Base-by-base conservation (phyloP, 2,113 vertebrate genomes). In the Callopanchax toddi region DNA sequence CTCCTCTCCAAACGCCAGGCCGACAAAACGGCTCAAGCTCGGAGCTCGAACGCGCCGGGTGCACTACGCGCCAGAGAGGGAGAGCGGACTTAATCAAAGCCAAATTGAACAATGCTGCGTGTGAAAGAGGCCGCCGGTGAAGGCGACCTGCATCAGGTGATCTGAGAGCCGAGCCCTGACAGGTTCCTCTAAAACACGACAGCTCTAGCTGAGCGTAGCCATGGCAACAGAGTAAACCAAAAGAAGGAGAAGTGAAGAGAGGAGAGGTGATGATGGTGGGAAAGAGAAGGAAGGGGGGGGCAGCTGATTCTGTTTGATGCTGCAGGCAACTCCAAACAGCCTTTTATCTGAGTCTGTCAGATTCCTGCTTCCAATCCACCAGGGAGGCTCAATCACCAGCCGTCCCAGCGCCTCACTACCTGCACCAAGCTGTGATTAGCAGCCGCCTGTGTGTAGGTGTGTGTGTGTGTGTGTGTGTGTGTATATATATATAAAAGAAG, bases 261-360 rank as follows among this genome's bases (percentile, higher is more conserved):
- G 54, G 74, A 66, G 78, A 72, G 79, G 50, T 65, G 66, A 71
- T 76, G 61, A 54, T 44, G 54, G 57, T 37, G 45, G 64, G 34
- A 54, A 55, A 36, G 62, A 18, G 22, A 42, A 17, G 44, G 67
- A 10, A n/a, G 45, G 26, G 17, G 22, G 37, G 15, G 67, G 61
- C 11, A 72, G 76, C 75, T 81, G 84, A 86, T 84, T 85, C 83
- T 79, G 85, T 90, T 91, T 90, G 85, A 92, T 91, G 88, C 90
- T 89, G 85, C 84, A 88, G 88, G 88, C 89, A 91, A 87, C 89
- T 91, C 88, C 88, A 89, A 91, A 90, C 90, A 90, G 81, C 73
- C 87, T 90, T 92, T 91, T 90, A 89, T 92, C 88, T 89, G 78
- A 79, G 79, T 83, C 87, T 89, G 89, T 90, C 90, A 91, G 88